phyloP scores from a whole-genome alignment of 2,113 vertebrate species.

The Gila orcuttii region DNA sequence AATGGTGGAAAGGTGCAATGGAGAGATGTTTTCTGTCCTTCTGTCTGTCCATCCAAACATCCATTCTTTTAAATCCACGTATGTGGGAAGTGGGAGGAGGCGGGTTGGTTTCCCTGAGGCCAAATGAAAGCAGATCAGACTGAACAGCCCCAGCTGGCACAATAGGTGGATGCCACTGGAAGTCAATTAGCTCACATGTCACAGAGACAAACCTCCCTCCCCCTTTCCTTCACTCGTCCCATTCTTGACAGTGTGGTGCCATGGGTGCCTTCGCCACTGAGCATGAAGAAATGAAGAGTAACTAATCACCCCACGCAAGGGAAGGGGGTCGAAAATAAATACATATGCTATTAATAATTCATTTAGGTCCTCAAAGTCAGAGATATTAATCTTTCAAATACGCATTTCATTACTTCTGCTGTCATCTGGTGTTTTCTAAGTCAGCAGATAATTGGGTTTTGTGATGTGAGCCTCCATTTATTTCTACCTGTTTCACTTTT shows the following conservation, averaged over 20 bases:
- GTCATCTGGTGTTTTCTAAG: conserved; percentile 43
- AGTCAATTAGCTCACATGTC: conserved; percentile 71
- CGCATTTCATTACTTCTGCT: conserved; percentile 55
- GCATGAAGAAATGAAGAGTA: conserved; percentile 45
- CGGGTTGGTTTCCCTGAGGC: conserved; percentile 17
- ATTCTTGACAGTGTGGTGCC: conserved; percentile 39
- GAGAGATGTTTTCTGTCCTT: background rate
- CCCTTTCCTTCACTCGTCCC: background rate
- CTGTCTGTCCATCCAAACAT: background rate
- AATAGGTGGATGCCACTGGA: conserved; percentile 65
- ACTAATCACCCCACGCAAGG: background rate
- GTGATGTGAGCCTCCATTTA: conserved; percentile 7
- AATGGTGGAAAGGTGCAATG: conserved; percentile 8
- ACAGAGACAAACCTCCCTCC: conserved; percentile 34
- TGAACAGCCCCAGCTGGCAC: conserved; percentile 60
- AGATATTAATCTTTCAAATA: conserved; percentile 67
- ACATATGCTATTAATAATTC: conserved; percentile 67
- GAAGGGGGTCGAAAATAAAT: conserved; percentile 60
- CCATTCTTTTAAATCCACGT: no score
- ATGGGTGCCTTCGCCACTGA: conserved; percentile 59
- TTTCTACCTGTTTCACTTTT: conserved; percentile 8
- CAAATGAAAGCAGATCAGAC: conserved; percentile 58
- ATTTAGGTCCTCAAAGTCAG: conserved; percentile 55
- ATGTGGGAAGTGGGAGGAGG: background rate
- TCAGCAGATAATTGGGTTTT: conserved; percentile 36